Base-by-base conservation (phyloP, 2,888 invertebrate genomes). In the Pseudoips prasinana region DNA sequence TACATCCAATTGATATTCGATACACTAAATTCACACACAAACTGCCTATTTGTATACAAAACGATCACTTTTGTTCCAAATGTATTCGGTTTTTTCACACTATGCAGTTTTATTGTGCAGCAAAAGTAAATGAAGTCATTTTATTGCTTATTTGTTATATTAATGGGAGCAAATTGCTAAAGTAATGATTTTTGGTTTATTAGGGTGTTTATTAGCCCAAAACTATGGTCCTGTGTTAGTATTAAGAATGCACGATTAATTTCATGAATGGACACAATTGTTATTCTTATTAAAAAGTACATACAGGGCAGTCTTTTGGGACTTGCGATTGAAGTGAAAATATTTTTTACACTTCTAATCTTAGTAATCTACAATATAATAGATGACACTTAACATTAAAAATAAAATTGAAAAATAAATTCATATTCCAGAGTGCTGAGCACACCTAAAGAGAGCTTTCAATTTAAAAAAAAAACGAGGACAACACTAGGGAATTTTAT, bases 11-110 rank as follows among this genome's bases (percentile, higher is more conserved):
- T 82, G 82, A 79, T 81, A 84, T 86, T 79, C 84, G 83, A 82
- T 81, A 83, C 83, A 84, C 68, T 73, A 70, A 63, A 75, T 81
- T 80, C 82, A 81, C 85, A 82, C 81, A 75, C 75, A 75, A 76
- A 77, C 75, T 67, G 69, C 71, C 73, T 73, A 80, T 85, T 86
- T 77, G 79, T 78, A 61, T 64, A 70, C 74, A 56, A 73, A 77
- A 73, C 65, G 71, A 64, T 71, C 68, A 56, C 64, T 75, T 79
- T 82, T 79, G 72, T 70, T 56, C 67, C 63, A 46, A 69, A 66
- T 49, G 44, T 47, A 40, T 47, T 46, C 53, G 25, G 43, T 38
- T 33, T 14, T 25, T 33, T 45, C 52, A 54, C 67, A 62, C 58
- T 44, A 64, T 71, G 69, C 67, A 58, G 63, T 59, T 81, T 80